Base-by-base conservation (phyloP, 2,888 invertebrate genomes). In the Aporophyla lueneburgensis region DNA sequence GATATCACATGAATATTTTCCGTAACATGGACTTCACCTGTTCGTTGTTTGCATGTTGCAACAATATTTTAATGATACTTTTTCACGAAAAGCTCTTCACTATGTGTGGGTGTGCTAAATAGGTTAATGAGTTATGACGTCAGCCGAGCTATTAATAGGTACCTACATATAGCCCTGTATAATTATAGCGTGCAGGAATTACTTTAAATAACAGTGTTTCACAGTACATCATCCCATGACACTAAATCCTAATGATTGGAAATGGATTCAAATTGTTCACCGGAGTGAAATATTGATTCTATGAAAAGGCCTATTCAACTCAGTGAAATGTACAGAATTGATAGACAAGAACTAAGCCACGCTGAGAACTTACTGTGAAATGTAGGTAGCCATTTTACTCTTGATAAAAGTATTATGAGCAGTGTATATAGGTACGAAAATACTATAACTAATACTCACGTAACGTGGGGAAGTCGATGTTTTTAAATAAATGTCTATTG, bases 231-330 rank as follows among this genome's bases (percentile, higher is more conserved):
- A 81, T 56, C 12, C 46, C 68, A 76, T 74, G 69, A 70, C 63
- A 79, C 61, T 76, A 65, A 80, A 81, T 79, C 62, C 81, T 63
- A 85, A 80, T 83, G 66, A 84, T 84, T 84, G 81, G 69, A 81
- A 80, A 76, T 33, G 69, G 69, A 81, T 78, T 72, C 14, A 68
- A 83, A 78, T 59, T 74, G 79, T 80, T 84, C 81, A 84, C 43
- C 59, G 78, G 56, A 84, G 73, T 75, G 84, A 79, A 78, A 71
- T 87, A 83, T 83, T 70, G 74, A 77, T 72, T 85, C 14, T 77
- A 63, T 49, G 54, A 71, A 49, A 51, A 69, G 70, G 81, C 71
- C 73, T 81, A 79, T 85, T 75, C 63, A 78, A 76, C 54, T 73
- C 53, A 58, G 61, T 76, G 56, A 74, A 78, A 71, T 72, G 76